phyloP scores from a whole-genome alignment of 2,797 vertebrate genomes.

The Clamator glandarius region DNA sequence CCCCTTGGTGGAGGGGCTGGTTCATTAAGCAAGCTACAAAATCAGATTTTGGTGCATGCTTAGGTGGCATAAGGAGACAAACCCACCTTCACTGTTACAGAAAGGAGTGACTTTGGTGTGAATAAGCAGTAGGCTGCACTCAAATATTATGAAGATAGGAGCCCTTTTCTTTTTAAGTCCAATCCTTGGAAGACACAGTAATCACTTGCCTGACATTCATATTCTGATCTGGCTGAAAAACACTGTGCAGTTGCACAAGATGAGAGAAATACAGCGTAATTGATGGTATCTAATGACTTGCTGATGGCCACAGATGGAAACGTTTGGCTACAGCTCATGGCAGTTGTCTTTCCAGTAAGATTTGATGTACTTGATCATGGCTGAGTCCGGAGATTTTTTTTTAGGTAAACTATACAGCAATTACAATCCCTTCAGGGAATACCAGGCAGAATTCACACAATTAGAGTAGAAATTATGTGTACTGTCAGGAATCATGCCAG shows the following conservation, averaged over 20 bases:
- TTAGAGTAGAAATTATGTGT: background rate
- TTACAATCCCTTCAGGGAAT: background rate
- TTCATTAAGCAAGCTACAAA: background rate
- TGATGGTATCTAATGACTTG: background rate
- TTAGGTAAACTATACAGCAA: background rate
- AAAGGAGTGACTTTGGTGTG: background rate
- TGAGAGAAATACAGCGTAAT: background rate
- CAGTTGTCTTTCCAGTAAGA: background rate
- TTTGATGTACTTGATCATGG: background rate
- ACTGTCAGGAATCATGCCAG: background rate
- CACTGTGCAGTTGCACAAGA: background rate
- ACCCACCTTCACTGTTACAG: background rate
- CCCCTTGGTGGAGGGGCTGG: background rate
- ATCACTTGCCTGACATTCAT: background rate
- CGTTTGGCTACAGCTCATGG: background rate
- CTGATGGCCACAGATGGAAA: background rate
- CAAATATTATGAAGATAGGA: background rate
- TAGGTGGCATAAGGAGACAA: background rate
- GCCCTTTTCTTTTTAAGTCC: background rate
- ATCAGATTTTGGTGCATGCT: background rate
- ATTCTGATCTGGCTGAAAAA: background rate
- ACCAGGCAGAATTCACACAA: background rate
- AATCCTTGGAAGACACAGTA: background rate
- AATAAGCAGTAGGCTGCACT: background rate
- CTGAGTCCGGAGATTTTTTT: background rate